phyloP scores from a whole-genome alignment of 2,113 vertebrate genomes.

The Canis aureus region DNA sequence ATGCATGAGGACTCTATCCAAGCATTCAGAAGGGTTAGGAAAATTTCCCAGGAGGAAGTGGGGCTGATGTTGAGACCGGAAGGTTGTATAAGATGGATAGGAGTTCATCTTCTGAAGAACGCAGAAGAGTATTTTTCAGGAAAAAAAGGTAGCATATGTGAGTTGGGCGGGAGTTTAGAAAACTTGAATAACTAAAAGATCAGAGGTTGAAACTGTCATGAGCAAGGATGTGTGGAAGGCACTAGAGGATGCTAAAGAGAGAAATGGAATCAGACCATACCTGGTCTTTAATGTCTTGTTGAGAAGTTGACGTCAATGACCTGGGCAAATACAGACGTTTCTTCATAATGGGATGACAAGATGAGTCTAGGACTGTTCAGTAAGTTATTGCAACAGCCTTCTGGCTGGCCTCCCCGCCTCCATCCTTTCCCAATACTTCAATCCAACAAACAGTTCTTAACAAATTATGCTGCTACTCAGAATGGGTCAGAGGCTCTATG shows the following conservation, averaged over 20 bases:
- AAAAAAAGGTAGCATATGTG: not conserved
- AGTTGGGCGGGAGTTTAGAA: not conserved
- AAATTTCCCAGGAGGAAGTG: not conserved
- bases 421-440: not conserved
- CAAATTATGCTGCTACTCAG: not conserved
- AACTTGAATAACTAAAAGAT: not conserved
- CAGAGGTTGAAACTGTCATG: not conserved
- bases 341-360: not conserved
- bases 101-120: not conserved
- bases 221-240: not conserved
- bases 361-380: not conserved
- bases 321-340: not conserved
- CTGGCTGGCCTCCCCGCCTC: not conserved
- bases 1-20: not conserved
- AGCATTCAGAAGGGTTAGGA: not conserved
- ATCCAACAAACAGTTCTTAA: slow-evolving; percentile 9
- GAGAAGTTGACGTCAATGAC: not conserved
- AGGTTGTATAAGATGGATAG: not conserved
- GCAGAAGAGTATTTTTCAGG: not conserved
- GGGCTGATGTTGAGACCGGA: not conserved
- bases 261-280: not conserved
- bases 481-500: not conserved
- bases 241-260: not conserved
- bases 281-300: not conserved
- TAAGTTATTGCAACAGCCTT: not conserved